Evolutionary conservation across 2,888 invertebrate species (phyloP).

Genomic region (Rhodophaea formosa): DNA sequence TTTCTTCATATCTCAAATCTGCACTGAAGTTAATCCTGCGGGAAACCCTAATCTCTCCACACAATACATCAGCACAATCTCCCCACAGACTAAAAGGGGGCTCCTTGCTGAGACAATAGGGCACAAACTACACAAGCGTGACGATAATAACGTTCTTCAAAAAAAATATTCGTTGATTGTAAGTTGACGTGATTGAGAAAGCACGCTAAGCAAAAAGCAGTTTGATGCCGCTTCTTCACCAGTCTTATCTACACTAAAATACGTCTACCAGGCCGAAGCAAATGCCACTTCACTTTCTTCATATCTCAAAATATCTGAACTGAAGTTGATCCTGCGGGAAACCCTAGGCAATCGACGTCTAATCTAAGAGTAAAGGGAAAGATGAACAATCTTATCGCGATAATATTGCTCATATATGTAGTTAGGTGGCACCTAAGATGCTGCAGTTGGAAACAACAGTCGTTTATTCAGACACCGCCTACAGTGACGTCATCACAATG

Average conservation of each 20-base stretch:
- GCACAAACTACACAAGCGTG: background rate
- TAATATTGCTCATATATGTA: no score
- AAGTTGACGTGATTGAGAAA: no score
- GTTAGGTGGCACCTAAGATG: slow-evolving; percentile 17
- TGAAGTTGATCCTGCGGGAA: background rate
- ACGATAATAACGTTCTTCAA: background rate
- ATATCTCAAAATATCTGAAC: no score
- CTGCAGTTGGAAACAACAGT: slow-evolving; percentile 46
- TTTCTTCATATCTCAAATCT: background rate
- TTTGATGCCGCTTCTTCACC: no score
- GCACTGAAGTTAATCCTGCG: background rate
- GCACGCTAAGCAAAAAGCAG: no score
- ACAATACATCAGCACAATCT: background rate
- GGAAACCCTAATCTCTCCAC: background rate
- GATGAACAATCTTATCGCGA: no score
- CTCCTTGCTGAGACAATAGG: background rate
- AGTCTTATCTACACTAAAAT: no score
- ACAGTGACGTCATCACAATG: slow-evolving; percentile 45
- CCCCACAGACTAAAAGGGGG: background rate
- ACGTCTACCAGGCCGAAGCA: no score
- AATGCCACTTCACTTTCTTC: no score
- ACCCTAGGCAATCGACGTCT: background rate
- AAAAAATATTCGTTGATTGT: no score
- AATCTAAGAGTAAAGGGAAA: no score
- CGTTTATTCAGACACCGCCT: slow-evolving; percentile 41